Evolutionary conservation across 30 jellyfish, hydroid and myxozoan species (phyloP), one percentile per base, ranked within the genome.

Genomic region (Clytia hemisphaerica): DNA sequence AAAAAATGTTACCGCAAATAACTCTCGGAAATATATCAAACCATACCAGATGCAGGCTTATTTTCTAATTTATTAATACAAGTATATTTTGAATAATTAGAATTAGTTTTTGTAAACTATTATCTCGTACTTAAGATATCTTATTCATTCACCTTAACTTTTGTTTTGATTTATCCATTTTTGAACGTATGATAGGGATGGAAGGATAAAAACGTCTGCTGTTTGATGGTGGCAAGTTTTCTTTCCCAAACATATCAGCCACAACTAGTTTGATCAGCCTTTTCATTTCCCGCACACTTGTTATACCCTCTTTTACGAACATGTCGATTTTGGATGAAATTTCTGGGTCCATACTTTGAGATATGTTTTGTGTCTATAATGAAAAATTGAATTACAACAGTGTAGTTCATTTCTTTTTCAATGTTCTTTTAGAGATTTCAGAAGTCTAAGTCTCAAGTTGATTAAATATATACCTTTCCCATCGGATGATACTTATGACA

Each of bases 291-390:
- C 28, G 69, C 37, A 49, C 75, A 49, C 31, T 69, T 6, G 77
- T 16, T 19, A 69, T 33, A 69, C 77, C 77, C 76, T 69, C 79
- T 32, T 49, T 29, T 27, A 69, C 73, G 47, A 27, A 69, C 47
- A 15, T 45, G 25, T 6, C 47, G 19, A 69, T 69, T 54, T 69
- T 45, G 10, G n/a, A 26, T 33, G 75, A 27, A 45, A 69, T 34
- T 29, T 19, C 18, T 35, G 81, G 77, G 21, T 69, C 79, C 45
- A 69, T 69, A 15, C 22, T 49, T 45, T 69, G 81, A n/a, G 81
- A 69, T 21, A 69, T 21, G 26, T 34, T 46, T 10, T 51, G 76
- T n/a, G 12, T 33, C 81, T 69, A 24, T n/a, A 69, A 29, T 58
- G 29, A 4, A 6, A 18, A 58, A 29, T 42, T 12, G 54, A 42